A percentile compares a stretch with the other conserved stretches of the same genome.
phyloP scores from a whole-genome alignment of 37 sponge, comb jelly and placozoan genomes.

The Spongilla lacustris region DNA sequence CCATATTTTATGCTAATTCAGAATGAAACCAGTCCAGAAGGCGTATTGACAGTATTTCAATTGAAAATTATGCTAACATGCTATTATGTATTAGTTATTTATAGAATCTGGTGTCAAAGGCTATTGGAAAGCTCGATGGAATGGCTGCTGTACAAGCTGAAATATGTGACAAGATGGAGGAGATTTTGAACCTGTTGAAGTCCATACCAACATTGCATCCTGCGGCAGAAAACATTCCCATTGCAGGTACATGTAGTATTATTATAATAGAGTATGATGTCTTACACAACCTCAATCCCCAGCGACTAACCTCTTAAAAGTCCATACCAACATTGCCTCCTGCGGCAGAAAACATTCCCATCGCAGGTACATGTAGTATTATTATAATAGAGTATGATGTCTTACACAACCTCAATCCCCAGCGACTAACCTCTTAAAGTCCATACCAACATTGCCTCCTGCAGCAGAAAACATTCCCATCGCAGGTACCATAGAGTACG shows the following conservation, averaged over 20 bases:
- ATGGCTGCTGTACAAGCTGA: not conserved
- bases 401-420: not conserved
- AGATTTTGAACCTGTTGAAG: not conserved
- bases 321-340: no score
- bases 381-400: no score
- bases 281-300: not conserved
- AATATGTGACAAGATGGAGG: not conserved
- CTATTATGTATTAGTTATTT: not conserved
- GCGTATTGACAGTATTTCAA: not conserved
- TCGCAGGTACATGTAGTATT: no score
- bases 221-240: not conserved
- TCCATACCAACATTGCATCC: not conserved
- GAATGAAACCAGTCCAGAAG: not conserved
- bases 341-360: no score
- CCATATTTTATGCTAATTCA: not conserved
- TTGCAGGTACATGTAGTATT: not conserved
- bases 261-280: not conserved
- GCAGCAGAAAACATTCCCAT: no score
- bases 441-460: no score
- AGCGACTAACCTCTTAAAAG: not conserved
- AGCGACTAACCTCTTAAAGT: no score
- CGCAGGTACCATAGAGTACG: no score
- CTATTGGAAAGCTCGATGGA: not conserved
- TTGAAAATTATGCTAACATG: not conserved
- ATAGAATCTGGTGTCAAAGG: not conserved